phyloP scores from a whole-genome alignment of 1,140 invertebrate species.

The Euwallacea fornicatus region DNA sequence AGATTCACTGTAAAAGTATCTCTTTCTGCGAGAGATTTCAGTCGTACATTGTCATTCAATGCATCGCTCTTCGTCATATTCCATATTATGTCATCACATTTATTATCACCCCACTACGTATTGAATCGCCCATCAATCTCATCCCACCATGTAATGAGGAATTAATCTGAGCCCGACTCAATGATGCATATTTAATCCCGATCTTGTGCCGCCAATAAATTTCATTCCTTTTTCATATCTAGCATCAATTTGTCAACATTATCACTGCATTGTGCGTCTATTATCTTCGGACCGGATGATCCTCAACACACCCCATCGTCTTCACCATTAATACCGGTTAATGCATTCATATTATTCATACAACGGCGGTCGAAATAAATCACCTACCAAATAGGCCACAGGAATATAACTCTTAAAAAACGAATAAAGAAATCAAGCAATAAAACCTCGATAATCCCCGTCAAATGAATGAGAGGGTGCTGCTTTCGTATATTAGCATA shows the following conservation, averaged over 20 bases:
- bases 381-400: constrained; percentile 31
- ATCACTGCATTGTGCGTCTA: constrained; percentile 31
- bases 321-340: constrained; percentile 24
- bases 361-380: constrained; percentile 24
- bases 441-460: constrained; percentile 36
- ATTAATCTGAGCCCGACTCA: too few species aligned
- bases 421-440: constrained; percentile 30
- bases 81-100: too few species aligned
- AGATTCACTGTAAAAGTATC: too few species aligned
- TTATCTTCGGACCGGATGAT: constrained; percentile 33
- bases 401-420: constrained; percentile 26
- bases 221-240: constrained; percentile 19
- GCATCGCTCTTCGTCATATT: too few species aligned
- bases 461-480: constrained; percentile 27
- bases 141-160: too few species aligned
- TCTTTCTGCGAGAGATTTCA: too few species aligned
- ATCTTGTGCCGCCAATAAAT: constrained; percentile 26
- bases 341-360: constrained; percentile 37
- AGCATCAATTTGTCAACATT: constrained; percentile 36
- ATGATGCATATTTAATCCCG: too few species aligned
- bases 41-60: too few species aligned
- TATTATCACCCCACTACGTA: neutral
- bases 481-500: constrained; percentile 32
- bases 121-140: neutral
- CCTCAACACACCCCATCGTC: constrained; percentile 32